Base-by-base conservation (phyloP, 1,140 invertebrate species). In the Ladona fulva region DNA sequence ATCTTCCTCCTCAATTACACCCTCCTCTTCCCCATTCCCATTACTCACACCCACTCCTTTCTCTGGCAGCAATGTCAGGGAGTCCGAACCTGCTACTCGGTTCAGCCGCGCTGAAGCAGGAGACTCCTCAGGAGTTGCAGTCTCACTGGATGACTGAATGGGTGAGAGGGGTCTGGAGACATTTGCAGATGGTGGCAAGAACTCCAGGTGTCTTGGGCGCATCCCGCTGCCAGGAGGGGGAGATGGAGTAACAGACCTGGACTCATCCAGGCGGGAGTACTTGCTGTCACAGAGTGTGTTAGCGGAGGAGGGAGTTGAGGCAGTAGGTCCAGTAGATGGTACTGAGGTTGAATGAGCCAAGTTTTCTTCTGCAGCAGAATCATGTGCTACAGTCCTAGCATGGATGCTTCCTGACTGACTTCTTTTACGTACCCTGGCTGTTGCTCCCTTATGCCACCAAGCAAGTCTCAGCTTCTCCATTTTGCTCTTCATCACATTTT, bases 221-320 rank as follows among this genome's bases (percentile, higher is more conserved):
- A 10, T 78, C 79, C 19, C 25, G 42, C 74, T 85, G 78, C 88
- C 88, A 5, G 91, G 89, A n/a, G 90, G 89, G 25, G 91, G 90
- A 16, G 90, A 91, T 12, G 92, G 92, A n/a, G 92, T 93, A 44
- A 91, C 89, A 11, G 91, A 92, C 79, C 91, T 87, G 1, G 91
- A 92, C 83, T 94, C 92, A 22, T 90, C 87, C 78, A 93, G 85
- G 76, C 92, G 87, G 16, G 88, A 85, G 83, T 94, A 93, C 80
- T 88, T 85, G 83, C 52, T 66, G 52, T 88, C 87, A 10, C 78
- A 75, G 19, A 81, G 82, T 42, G 29, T 42, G 76, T 76, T 76
- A 1, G 42, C 44, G 37, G 24, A 42, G 24, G 74, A 75, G 12
- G 37, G 74, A 19, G 52, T 6, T 3, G 52, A 66, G 52, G 52